Evolutionary conservation across 2,797 vertebrate genomes (phyloP).

Genomic region (Mico argentatus): DNA sequence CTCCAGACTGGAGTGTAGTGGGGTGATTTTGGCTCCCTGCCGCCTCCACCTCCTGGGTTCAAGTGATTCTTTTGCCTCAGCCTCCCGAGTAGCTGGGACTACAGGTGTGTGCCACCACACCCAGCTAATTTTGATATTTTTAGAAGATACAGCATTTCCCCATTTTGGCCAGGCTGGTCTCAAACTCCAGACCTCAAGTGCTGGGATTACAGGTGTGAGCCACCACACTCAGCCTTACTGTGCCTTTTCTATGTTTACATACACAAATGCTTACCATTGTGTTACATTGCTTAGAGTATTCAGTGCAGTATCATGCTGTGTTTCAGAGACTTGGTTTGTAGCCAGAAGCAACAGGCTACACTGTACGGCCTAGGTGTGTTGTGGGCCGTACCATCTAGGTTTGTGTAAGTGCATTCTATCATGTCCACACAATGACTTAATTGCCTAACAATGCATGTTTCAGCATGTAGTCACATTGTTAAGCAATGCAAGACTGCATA

Average conservation of each 20-base stretch:
- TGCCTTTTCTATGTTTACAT: background rate
- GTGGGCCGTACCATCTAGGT: background rate
- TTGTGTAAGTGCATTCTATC: background rate
- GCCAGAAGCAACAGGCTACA: background rate
- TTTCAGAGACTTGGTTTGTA: no score
- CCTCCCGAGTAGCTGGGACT: background rate
- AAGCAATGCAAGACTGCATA: background rate
- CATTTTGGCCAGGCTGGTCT: background rate
- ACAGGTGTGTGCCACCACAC: background rate
- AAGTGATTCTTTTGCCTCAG: background rate
- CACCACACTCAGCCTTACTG: background rate
- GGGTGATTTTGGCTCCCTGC: background rate
- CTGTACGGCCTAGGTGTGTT: background rate
- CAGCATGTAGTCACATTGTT: background rate
- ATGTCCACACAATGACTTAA: background rate
- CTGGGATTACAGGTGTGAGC: background rate
- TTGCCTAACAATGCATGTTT: background rate
- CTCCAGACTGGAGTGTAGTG: background rate
- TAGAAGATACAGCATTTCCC: background rate
- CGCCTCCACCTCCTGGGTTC: background rate
- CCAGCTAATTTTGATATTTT: background rate
- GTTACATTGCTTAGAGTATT: background rate
- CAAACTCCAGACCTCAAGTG: background rate
- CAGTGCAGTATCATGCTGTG: background rate
- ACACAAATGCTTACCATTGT: background rate